These are phyloP conservation scores for Meloidogyne chitwoodi DNA, from an alignment of 1,140 invertebrate species.

Conservation along the genomic window DNA sequence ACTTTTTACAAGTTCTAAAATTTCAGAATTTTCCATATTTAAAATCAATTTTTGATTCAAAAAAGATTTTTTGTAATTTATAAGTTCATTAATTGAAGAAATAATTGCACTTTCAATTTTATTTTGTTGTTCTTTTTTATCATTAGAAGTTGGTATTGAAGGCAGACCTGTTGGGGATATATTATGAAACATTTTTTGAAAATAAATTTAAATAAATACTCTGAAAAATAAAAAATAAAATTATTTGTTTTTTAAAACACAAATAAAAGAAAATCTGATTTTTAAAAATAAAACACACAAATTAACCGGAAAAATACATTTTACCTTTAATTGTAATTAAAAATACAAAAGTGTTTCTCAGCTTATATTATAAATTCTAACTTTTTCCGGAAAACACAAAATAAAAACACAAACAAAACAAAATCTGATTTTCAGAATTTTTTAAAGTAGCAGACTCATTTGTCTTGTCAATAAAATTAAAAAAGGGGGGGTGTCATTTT, in stretches of 20 bases:
- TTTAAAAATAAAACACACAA: background rate
- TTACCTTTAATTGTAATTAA: no score
- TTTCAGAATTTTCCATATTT: conserved; percentile 30
- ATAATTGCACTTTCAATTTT: conserved; percentile 20
- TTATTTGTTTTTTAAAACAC: background rate
- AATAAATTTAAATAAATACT: background rate
- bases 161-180: conserved; percentile 20
- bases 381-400: no score
- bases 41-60: conserved; percentile 23
- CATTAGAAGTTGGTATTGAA: background rate
- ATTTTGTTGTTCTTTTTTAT: background rate
- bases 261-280: background rate
- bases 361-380: no score
- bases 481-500: no score
- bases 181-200: conserved; percentile 23
- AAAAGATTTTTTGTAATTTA: background rate
- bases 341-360: no score
- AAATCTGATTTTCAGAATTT: no score
- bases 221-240: background rate
- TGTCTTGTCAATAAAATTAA: no score
- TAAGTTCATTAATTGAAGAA: conserved; percentile 19
- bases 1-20: conserved; percentile 29
- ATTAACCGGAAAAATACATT: no score
- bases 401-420: no score
- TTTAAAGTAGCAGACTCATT: no score